A percentile compares a stretch with the other conserved stretches of the same genome.
Evolutionary conservation across 1,140 invertebrate species (phyloP).

Genomic region (Penaeus japonicus): DNA sequence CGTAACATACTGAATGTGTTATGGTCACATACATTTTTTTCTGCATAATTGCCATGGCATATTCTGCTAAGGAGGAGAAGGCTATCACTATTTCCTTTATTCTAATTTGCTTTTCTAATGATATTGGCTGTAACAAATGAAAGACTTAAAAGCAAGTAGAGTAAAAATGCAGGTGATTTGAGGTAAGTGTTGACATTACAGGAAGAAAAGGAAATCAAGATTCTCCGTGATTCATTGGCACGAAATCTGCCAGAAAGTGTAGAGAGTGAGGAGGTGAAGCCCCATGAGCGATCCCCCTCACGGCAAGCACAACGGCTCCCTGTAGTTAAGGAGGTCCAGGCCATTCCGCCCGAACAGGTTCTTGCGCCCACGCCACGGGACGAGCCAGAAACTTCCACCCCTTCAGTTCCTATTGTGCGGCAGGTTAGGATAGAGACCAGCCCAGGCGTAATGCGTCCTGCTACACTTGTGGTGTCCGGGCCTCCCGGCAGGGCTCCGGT

Average conservation of each 20-base stretch:
- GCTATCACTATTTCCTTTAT: too few relatives aligned
- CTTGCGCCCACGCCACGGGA: conserved; percentile 30
- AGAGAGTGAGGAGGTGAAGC: not conserved
- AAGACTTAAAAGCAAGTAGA: too few relatives aligned
- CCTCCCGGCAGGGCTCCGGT: not conserved
- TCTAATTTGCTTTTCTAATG: too few relatives aligned
- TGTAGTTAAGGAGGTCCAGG: conserved; percentile 32
- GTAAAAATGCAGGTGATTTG: not conserved
- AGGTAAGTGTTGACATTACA: conserved; percentile 37
- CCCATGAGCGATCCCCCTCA: not conserved
- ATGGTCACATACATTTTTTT: too few relatives aligned
- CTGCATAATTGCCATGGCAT: too few relatives aligned
- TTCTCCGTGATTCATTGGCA: conserved; percentile 42
- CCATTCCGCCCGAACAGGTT: conserved; percentile 53
- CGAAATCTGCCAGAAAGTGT: conserved; percentile 26
- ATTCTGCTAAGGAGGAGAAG: too few relatives aligned
- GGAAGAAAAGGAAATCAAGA: conserved; percentile 49
- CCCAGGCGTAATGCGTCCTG: not conserved
- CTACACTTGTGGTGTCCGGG: not conserved
- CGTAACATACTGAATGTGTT: too few relatives aligned
- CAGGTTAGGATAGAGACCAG: conserved; percentile 28
- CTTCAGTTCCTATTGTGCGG: not conserved
- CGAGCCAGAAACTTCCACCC: not conserved
- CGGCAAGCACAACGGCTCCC: not conserved
- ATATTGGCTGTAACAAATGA: too few relatives aligned